Conservation (phyloP, 2,888 invertebrate genomes). For the Drosophila planitibia region DNA sequence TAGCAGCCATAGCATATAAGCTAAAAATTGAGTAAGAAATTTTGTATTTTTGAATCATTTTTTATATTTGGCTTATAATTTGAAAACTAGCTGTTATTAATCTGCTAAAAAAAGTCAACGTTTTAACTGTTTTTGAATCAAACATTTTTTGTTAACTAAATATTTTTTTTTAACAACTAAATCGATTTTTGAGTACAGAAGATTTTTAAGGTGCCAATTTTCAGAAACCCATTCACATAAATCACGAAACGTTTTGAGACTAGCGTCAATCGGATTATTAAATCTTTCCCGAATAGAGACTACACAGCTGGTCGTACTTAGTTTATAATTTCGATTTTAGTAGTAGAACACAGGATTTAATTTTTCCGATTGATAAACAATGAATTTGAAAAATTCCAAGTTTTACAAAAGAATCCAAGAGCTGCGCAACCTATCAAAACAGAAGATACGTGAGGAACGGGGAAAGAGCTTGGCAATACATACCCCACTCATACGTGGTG, state of each 20-base stretch:
- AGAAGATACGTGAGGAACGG: conserved; percentile 70
- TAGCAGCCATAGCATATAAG: neutral
- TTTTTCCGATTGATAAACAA: conserved; percentile 47
- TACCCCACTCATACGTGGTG: conserved; percentile 36
- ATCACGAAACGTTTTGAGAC: conserved; percentile 44
- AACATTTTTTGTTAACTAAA: neutral
- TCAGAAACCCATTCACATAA: neutral
- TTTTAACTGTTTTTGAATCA: neutral
- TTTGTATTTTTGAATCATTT: neutral
- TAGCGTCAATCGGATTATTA: conserved; percentile 52
- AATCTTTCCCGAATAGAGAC: neutral
- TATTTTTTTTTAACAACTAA: no score
- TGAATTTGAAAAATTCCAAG: conserved; percentile 83
- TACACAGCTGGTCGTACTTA: conserved; percentile 12
- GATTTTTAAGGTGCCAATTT: neutral
- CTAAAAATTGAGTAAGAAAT: neutral
- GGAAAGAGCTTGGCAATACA: conserved; percentile 36
- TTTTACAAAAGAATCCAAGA: conserved; percentile 82
- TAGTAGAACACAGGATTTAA: conserved; percentile 34
- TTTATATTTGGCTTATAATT: neutral
- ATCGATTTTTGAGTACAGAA: neutral
- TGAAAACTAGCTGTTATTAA: neutral
- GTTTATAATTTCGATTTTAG: conserved; percentile 41
- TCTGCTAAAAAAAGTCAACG: neutral
- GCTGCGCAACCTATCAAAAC: conserved; percentile 76